Percentiles rank a stretch among this genome's conserved stretches.
Conservation (phyloP, 2,888 invertebrate genomes). For the Galerucella pusilla region DNA sequence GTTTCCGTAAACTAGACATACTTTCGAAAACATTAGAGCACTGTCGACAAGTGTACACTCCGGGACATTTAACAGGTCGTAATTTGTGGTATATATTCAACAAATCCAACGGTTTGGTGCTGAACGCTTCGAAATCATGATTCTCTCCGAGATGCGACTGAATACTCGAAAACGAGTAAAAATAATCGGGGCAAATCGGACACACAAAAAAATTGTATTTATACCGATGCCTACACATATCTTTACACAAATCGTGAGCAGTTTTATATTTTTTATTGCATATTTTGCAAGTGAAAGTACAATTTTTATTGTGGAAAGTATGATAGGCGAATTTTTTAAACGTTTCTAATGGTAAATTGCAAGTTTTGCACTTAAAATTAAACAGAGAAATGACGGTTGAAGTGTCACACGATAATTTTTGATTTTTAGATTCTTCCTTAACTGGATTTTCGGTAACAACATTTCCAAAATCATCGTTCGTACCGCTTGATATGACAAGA, state of each 20-base stretch:
- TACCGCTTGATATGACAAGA: neutral
- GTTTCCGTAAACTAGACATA: neutral
- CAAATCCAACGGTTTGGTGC: neutral
- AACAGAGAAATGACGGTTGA: neutral
- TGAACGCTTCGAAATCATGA: conserved; percentile 6
- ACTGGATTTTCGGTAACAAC: neutral
- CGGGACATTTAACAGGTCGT: neutral
- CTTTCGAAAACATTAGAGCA: neutral
- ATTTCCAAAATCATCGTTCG: neutral
- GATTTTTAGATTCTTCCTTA: neutral
- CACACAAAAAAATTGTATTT: conserved; percentile 24
- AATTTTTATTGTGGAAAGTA: neutral
- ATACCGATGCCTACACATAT: conserved; percentile 19
- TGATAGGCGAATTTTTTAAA: conserved; percentile 16
- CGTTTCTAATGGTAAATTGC: conserved; percentile 10
- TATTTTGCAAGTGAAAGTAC: conserved; percentile 7
- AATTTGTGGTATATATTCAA: neutral
- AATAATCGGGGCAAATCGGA: conserved; percentile 14
- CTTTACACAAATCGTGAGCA: neutral
- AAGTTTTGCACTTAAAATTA: conserved; percentile 23
- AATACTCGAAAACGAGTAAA: neutral
- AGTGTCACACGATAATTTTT: no score
- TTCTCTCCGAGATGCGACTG: conserved; percentile 10
- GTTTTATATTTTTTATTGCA: conserved; percentile 1
- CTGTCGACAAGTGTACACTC: neutral